These are phyloP conservation scores for Vanacampus margaritifer DNA, from an alignment of 2,113 vertebrate genomes.

Conservation along the genomic window DNA sequence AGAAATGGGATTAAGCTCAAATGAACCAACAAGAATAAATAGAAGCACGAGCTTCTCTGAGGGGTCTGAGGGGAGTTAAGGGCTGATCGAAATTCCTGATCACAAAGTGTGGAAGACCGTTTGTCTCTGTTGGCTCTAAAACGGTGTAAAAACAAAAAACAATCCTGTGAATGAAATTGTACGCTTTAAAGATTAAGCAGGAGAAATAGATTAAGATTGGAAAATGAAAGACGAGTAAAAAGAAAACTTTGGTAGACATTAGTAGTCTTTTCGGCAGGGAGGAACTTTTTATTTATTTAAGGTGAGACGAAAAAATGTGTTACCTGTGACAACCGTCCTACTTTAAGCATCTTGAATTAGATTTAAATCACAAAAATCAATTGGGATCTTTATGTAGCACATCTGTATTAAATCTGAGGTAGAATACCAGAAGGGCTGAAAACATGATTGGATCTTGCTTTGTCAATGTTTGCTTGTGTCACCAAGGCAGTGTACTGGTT, in stretches of 20 bases:
- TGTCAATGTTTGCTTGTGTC: too few species aligned
- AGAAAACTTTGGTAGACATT: neutral
- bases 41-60: conserved; percentile 25
- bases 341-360: too few species aligned
- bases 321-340: too few species aligned
- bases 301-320: neutral
- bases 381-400: too few species aligned
- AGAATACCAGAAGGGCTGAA: too few species aligned
- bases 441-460: too few species aligned
- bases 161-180: neutral
- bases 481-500: neutral
- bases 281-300: neutral
- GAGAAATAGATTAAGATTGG: neutral
- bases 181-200: conserved; percentile 2
- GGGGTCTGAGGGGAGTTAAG: conserved; percentile 13
- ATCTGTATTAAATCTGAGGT: too few species aligned
- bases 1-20: conserved; percentile 57
- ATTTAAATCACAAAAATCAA: too few species aligned
- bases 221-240: neutral
- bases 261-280: neutral
- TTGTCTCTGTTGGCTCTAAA: neutral
- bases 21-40: conserved; percentile 56
- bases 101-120: conserved; percentile 27
- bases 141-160: conserved; percentile 5
- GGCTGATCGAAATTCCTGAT: conserved; percentile 35